Evolutionary conservation across 1,140 invertebrate genomes (phyloP).

Genomic region (Procambarus virginalis): DNA sequence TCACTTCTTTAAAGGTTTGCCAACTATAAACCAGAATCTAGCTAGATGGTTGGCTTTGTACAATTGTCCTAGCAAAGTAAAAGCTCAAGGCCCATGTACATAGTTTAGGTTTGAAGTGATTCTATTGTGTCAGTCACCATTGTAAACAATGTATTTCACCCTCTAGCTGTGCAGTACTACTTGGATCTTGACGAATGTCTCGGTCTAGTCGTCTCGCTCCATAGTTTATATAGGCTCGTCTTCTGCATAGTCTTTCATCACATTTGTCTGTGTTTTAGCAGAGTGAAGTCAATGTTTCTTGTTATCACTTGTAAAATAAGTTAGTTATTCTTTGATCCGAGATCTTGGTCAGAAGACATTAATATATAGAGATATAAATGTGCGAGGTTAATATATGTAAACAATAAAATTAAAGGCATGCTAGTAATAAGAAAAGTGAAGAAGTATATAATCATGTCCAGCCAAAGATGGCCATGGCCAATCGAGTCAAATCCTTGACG

Average conservation of each 20-base stretch:
- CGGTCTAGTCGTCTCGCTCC: neutral
- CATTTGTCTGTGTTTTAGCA: too few relatives aligned
- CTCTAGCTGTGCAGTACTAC: neutral
- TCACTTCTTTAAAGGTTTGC: conserved; percentile 63
- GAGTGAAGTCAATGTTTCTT: too few relatives aligned
- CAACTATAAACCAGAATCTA: neutral
- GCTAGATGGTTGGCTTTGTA: neutral
- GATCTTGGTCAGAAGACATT: too few relatives aligned
- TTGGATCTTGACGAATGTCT: neutral
- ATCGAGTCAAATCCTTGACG: too few relatives aligned
- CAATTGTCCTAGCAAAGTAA: neutral
- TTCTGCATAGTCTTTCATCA: neutral
- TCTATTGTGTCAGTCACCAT: neutral
- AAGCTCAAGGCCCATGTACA: neutral
- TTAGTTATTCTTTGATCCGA: too few relatives aligned
- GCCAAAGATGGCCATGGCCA: too few relatives aligned
- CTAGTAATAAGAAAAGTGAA: too few relatives aligned
- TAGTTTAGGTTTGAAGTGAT: neutral
- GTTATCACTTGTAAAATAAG: too few relatives aligned
- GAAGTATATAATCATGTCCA: too few relatives aligned
- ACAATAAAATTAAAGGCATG: too few relatives aligned
- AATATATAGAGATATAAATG: too few relatives aligned
- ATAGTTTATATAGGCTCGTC: neutral
- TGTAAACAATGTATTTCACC: neutral
- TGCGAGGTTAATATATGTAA: too few relatives aligned